A percentile compares a stretch with the other conserved stretches of the same genome.
Conservation (phyloP, 2,797 vertebrate species). For the Cetoscarus ocellatus region DNA sequence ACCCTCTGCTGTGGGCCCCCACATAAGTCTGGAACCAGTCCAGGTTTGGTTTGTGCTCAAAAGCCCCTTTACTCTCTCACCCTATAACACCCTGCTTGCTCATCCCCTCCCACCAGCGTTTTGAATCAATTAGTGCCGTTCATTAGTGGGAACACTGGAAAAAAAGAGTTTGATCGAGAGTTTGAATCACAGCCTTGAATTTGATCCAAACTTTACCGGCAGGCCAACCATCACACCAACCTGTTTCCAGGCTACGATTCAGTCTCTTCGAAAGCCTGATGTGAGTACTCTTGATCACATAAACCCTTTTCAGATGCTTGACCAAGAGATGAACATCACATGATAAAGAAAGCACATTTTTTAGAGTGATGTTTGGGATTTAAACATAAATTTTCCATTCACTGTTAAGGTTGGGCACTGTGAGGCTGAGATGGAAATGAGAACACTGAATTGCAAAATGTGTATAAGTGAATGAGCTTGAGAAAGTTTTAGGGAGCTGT, state of each 20-base stretch:
- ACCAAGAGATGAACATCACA: constrained; percentile 19
- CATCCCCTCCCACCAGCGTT: constrained; percentile 78
- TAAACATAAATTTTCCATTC: constrained; percentile 12
- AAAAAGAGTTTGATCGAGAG: constrained; percentile 73
- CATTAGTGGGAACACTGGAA: constrained; percentile 75
- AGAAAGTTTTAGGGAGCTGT: constrained; percentile 2
- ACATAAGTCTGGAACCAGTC: constrained; percentile 65
- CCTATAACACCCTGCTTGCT: constrained; percentile 53
- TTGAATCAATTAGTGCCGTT: constrained; percentile 84
- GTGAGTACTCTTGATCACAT: constrained; percentile 56
- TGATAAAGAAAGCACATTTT: constrained; percentile 18
- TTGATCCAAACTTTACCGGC: constrained; percentile 52
- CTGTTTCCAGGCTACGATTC: constrained; percentile 55
- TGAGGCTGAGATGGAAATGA: constrained; percentile 13
- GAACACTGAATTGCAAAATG: constrained; percentile 10
- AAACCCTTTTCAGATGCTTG: constrained; percentile 48
- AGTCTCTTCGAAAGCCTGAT: constrained; percentile 39
- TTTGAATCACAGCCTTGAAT: constrained; percentile 72
- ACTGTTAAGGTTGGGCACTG: not conserved
- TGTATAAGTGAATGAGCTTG: constrained; percentile 7
- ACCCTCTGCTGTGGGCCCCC: constrained; percentile 51
- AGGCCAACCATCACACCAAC: constrained; percentile 42
- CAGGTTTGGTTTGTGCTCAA: constrained; percentile 55
- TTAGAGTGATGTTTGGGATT: constrained; percentile 6
- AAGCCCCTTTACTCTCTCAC: constrained; percentile 47